A percentile compares a stretch with the other conserved stretches of the same genome.
These are phyloP conservation scores for Apeltes quadracus DNA, from an alignment of 2,113 vertebrate species.

Conservation along the genomic window DNA sequence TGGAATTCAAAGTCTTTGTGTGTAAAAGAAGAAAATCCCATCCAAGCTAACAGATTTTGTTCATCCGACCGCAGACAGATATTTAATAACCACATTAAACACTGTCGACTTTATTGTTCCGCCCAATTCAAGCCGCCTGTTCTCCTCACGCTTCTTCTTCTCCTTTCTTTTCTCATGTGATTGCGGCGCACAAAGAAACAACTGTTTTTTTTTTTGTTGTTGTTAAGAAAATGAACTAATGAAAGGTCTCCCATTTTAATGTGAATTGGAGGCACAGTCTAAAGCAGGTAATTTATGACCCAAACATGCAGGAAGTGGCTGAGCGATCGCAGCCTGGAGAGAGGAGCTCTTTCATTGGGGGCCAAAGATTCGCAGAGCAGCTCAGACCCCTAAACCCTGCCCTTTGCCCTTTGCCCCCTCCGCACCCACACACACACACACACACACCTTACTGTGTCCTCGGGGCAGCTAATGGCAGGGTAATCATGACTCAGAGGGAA, in stretches of 20 bases:
- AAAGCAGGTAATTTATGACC: constrained; percentile 36
- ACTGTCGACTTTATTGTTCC: constrained; percentile 25
- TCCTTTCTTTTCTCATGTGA: background rate
- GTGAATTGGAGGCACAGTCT: background rate
- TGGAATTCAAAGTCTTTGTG: constrained; percentile 25
- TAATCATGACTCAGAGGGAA: constrained; percentile 32
- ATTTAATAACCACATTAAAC: constrained; percentile 52
- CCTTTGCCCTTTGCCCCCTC: background rate
- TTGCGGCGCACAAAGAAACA: background rate
- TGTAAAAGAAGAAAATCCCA: constrained; percentile 8
- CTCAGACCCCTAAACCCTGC: constrained; percentile 27
- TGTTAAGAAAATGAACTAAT: background rate
- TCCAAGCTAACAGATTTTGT: constrained; percentile 20
- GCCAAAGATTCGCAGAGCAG: constrained; percentile 38
- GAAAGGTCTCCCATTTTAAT: constrained; percentile 24
- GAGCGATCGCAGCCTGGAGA: constrained; percentile 29
- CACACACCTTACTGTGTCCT: constrained; percentile 16
- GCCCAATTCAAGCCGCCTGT: constrained; percentile 28
- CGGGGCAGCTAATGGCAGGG: constrained; percentile 20
- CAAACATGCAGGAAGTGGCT: constrained; percentile 32
- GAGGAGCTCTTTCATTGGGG: constrained; percentile 68
- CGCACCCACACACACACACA: constrained; percentile 12
- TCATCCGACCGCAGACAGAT: constrained; percentile 44
- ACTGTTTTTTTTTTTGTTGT: background rate
- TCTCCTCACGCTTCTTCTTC: background rate